Base-by-base conservation (phyloP, 2,113 vertebrate genomes). In the Peromyscus maniculatus region DNA sequence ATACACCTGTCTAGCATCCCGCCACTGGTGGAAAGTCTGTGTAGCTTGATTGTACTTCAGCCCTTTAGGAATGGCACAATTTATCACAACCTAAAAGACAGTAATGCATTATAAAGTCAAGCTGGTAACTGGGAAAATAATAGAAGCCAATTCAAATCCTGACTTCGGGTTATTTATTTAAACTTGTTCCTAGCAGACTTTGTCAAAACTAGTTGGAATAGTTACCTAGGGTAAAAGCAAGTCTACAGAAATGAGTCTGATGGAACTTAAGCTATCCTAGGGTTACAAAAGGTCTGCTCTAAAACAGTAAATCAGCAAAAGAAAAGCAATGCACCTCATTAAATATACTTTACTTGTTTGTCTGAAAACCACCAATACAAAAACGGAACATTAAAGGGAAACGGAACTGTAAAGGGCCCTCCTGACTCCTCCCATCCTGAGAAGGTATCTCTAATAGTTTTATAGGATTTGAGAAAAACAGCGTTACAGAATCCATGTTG, bases 11-110 rank as follows among this genome's bases (percentile, higher is more conserved):
- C 99, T 98, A 91, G 99, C 99, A 66, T 99, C 99, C 21, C 99
- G 99, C 99, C 99, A 99, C 96, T 99, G 99, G 98, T 99, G 99
- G 98, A 99, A 99, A 94, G 99, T 99, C 99, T 99, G 99, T 0
- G 99, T 99, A 97, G 99, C 99, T 98, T 99, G 99, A 98, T 99
- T 99, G 98, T 99, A 99, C 98, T 99, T 99, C 98, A 99, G 98
- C 97, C 99, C 99, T 99, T 99, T 99, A 16, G 99, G 99, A 99
- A 99, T 99, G 99, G 99, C 99, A 99, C 99, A 99, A 98, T 99
- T 99, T 98, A 99, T 99, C 98, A 99, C 99, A 98, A 99, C 99
- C 99, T 99, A 97, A 36, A 98, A 75, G 11, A 91, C 52, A 92
- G 89, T n/a, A 94, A 92, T 89, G 87, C 57, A 80, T 78, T 78